Conservation (phyloP, 2,113 vertebrate species). For the Engraulis encrasicolus region DNA sequence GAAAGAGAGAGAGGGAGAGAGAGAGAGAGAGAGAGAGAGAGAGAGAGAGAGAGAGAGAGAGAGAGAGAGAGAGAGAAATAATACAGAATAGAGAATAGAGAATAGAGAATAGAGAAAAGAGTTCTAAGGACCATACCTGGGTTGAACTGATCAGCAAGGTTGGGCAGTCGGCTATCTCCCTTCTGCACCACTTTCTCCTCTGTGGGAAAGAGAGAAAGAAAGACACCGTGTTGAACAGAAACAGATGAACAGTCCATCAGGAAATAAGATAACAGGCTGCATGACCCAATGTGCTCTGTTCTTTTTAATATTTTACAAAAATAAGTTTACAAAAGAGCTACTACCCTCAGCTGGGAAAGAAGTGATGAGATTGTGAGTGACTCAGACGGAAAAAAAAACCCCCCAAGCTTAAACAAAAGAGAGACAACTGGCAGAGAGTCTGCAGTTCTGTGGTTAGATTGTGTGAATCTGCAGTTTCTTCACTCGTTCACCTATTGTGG, state of each 20-base stretch:
- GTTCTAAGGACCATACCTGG: constrained; percentile 58
- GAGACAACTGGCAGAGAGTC: neutral
- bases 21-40: neutral
- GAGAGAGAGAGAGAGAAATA: too few species aligned
- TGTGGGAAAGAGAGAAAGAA: constrained; percentile 61
- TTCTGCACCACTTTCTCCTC: constrained; percentile 62
- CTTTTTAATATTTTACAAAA: too few species aligned
- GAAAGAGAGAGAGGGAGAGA: too few species aligned
- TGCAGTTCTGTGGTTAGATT: neutral
- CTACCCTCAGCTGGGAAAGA: neutral
- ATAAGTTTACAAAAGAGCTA: constrained; percentile 5
- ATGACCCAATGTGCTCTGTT: constrained; percentile 1
- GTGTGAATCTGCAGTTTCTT: neutral
- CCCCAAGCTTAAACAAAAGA: neutral
- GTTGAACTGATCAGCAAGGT: constrained; percentile 56
- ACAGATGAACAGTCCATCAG: constrained; percentile 19
- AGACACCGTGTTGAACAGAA: constrained; percentile 32
- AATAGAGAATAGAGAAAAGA: neutral
- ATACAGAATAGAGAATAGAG: neutral
- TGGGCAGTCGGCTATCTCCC: constrained; percentile 67
- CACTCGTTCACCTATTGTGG: neutral
- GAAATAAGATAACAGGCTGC: constrained; percentile 9
- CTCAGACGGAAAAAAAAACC: neutral
- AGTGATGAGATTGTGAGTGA: neutral
- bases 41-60: too few species aligned